A percentile compares a stretch with the other conserved stretches of the same genome.
These are phyloP conservation scores for Agrypnia vestita DNA, from an alignment of 1,140 invertebrate genomes.

Conservation along the genomic window DNA sequence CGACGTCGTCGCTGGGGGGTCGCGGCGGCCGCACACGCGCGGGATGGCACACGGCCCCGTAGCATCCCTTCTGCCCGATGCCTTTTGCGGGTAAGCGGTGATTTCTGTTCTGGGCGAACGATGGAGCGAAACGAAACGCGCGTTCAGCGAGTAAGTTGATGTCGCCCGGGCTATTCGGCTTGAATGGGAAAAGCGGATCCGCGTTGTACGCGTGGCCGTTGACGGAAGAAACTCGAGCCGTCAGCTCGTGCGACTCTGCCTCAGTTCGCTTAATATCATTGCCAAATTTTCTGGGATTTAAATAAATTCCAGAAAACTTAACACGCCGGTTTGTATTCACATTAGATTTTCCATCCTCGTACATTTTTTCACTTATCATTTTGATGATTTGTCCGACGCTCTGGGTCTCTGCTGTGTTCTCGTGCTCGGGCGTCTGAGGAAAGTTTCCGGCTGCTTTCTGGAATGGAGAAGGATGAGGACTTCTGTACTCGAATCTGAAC, in stretches of 20 bases:
- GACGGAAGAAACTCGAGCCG: background rate
- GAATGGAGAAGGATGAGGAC: constrained; percentile 3
- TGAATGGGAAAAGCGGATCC: constrained; percentile 68
- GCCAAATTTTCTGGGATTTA: constrained; percentile 1
- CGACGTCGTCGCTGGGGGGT: background rate
- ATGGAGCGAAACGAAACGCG: constrained; percentile 66
- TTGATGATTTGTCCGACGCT: constrained; percentile 13
- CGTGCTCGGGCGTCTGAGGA: background rate
- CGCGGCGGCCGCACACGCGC: background rate
- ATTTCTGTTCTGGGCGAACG: constrained; percentile 30
- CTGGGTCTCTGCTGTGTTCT: background rate
- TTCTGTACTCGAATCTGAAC: constrained; percentile 33
- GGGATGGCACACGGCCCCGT: background rate
- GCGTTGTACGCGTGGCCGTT: constrained; percentile 52
- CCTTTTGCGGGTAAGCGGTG: too few species aligned
- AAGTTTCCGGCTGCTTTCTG: constrained; percentile 17
- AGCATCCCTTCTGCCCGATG: background rate
- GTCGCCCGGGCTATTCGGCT: constrained; percentile 68
- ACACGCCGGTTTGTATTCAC: background rate
- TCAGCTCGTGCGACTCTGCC: background rate
- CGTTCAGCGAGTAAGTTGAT: constrained; percentile 70
- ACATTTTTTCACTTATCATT: constrained; percentile 16
- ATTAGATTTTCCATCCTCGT: background rate
- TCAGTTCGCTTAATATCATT: background rate
- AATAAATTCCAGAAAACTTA: constrained; percentile 23